Evolutionary conservation across 1,140 invertebrate genomes (phyloP), one percentile per base, ranked within the genome.

Genomic region (Colletes latitarsis): DNA sequence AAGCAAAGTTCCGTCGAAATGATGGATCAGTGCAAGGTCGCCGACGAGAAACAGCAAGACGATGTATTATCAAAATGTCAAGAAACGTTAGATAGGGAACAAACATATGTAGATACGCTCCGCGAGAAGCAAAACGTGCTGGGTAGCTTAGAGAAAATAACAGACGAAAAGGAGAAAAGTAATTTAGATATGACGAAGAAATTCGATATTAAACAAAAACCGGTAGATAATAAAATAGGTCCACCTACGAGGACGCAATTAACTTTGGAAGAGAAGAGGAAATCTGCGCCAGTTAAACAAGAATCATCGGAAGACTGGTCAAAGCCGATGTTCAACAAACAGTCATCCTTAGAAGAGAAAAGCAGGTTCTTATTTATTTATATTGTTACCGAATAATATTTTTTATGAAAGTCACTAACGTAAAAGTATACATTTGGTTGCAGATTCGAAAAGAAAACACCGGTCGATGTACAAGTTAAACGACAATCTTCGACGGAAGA

Each of bases 281-380:
- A 93, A 81, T 93, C 92, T 0, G 92, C 91, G 0, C 92, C 92
- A 0, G 88, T 92, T 43, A 91, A 91, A 43, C 88, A 89, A 14
- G 89, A 91, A 19, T 81, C 75, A 15, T 82, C 77, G 8, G 91
- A 92, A 9, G 89, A 91, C 3, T 91, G 90, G 89, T 88, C 87
- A 15, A 91, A 91, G 63, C 84, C 83, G 43, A 79, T 78, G 55
- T 90, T 82, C n/a, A 82, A 81, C 8, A 92, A 92, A 53, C 92
- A 91, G 43, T 89, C 77, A 15, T 93, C 91, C 46, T 82, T 91
- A 46, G 90, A 92, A 62, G 91, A 92, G 19, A 91, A 91, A 39
- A 85, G 53, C 58, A 86, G 87, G 89, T 90, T 70, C 66, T 77
- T 71, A 58, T 72, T 57, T 41, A 67, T 69, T 78, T 71, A 46